Conservation (phyloP, 2,797 vertebrate species). For the Valencia hispanica region DNA sequence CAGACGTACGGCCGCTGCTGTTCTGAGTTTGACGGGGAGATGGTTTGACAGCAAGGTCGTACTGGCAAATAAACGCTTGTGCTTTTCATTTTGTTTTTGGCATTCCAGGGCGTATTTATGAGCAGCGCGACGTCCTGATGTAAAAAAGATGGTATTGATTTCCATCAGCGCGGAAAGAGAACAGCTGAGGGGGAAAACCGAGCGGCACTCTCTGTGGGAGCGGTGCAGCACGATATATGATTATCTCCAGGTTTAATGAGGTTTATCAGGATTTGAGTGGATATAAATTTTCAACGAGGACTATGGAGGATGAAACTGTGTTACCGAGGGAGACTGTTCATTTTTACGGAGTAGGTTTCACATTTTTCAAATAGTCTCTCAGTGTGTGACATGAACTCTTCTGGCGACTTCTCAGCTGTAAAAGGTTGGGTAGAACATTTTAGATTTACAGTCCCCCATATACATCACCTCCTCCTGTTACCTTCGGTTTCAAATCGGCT, state of each 20-base stretch:
- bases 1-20: constrained; percentile 6
- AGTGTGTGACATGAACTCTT: neutral
- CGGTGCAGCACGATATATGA: neutral
- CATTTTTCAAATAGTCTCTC: neutral
- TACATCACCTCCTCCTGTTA: neutral
- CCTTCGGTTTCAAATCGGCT: neutral
- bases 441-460: neutral
- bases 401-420: neutral
- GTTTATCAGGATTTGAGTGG: constrained; percentile 10
- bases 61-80: constrained; percentile 14
- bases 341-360: constrained; percentile 6
- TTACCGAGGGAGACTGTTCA: constrained; percentile 2
- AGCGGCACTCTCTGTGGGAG: neutral
- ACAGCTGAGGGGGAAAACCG: constrained; percentile 5
- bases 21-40: constrained; percentile 10
- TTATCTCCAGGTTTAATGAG: constrained; percentile 7
- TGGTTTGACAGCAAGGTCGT: neutral
- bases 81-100: constrained; percentile 2
- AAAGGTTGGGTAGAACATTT: neutral
- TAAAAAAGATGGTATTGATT: constrained; percentile 19
- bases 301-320: neutral
- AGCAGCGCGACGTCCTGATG: constrained; percentile 6
- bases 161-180: neutral
- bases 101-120: constrained; percentile 21
- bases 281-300: neutral